Percentiles rank a stretch among this genome's conserved stretches.
phyloP scores from a whole-genome alignment of 1,140 invertebrate species.

The Drosophila equinoxialis region DNA sequence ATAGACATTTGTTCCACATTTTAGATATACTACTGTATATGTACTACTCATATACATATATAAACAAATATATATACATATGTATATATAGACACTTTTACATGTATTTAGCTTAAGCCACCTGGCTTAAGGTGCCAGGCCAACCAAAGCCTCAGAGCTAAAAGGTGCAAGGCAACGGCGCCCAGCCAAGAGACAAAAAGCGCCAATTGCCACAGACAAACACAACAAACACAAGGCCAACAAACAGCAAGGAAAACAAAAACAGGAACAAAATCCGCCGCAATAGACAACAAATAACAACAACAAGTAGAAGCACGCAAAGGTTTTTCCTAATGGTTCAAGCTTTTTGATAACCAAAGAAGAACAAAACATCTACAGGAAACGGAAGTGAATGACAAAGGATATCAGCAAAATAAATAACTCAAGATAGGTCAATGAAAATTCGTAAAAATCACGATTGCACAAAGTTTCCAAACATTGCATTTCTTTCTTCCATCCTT shows the following conservation, averaged over 20 bases:
- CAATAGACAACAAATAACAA: neutral
- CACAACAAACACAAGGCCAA: slow-evolving; percentile 29
- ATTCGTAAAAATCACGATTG: too few relatives aligned
- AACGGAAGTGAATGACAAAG: neutral
- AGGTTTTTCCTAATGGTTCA: slow-evolving; percentile 38
- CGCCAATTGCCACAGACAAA: slow-evolving; percentile 43
- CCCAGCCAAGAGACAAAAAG: slow-evolving; percentile 16
- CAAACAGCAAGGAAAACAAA: slow-evolving; percentile 24
- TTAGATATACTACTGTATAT: slow-evolving; percentile 26
- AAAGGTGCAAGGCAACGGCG: neutral
- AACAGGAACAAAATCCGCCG: slow-evolving; percentile 20
- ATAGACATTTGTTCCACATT: slow-evolving; percentile 59
- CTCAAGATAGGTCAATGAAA: neutral
- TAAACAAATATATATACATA: neutral
- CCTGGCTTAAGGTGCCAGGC: slow-evolving; percentile 43
- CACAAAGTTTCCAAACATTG: too few relatives aligned
- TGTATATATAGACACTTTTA: neutral
- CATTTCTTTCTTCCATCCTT: too few relatives aligned
- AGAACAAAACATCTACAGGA: slow-evolving; percentile 10
- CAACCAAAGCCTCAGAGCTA: neutral
- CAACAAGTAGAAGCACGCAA: slow-evolving; percentile 25
- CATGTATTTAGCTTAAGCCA: slow-evolving; percentile 44
- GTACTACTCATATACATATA: neutral
- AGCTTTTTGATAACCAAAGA: slow-evolving; percentile 40
- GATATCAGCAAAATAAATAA: neutral